phyloP scores from a whole-genome alignment of 2,888 invertebrate genomes.

The Lasioglossum villosulum region DNA sequence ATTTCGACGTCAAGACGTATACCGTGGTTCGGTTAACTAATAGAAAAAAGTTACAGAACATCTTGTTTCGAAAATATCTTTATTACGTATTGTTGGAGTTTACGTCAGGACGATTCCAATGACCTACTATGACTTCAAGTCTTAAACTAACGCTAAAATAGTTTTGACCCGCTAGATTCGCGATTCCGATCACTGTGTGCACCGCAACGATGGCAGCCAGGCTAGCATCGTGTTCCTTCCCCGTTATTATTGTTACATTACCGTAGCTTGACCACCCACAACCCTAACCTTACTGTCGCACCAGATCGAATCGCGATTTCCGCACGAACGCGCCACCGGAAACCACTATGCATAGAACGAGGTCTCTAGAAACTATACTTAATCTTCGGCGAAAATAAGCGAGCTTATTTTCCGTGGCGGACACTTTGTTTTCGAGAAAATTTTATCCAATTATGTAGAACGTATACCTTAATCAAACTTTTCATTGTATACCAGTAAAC shows the following conservation, averaged over 20 bases:
- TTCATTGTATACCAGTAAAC: too few relatives aligned
- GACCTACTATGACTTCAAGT: too few relatives aligned
- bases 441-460: background rate
- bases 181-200: too few relatives aligned
- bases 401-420: background rate
- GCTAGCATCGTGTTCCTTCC: constrained; percentile 61
- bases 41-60: too few relatives aligned
- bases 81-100: too few relatives aligned
- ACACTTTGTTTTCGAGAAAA: background rate
- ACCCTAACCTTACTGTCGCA: constrained; percentile 11
- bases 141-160: too few relatives aligned
- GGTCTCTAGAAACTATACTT: background rate
- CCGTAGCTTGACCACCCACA: background rate
- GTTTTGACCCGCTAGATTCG: too few relatives aligned
- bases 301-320: constrained; percentile 31
- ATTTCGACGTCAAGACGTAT: too few relatives aligned
- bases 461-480: too few relatives aligned
- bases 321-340: background rate
- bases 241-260: constrained; percentile 15
- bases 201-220: constrained; percentile 49
- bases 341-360: background rate
- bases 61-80: too few relatives aligned
- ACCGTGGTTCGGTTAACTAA: too few relatives aligned
- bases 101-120: too few relatives aligned
- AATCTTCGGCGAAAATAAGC: background rate